Evolutionary conservation across 2,113 vertebrate genomes (phyloP), one percentile per base, ranked within the genome.

Genomic region (Progne subis): DNA sequence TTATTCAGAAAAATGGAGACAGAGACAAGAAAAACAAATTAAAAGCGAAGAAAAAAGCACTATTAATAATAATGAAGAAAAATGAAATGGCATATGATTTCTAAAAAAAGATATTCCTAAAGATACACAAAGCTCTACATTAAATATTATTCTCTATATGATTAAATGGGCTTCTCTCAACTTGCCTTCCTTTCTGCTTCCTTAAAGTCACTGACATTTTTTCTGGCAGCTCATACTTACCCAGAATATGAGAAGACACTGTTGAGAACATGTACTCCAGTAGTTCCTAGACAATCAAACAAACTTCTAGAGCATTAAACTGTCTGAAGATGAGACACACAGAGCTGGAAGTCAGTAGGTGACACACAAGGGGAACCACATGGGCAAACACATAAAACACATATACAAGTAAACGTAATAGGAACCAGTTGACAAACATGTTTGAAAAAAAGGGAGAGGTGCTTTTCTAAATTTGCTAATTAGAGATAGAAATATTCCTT

Each of bases 61-160:
- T 82, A 81, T 92, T 95, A 93, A 95, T 96, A 94, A 93, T 93
- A 93, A 85, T 61, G 75, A 93, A 87, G 65, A 87, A 91, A 86
- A 91, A 15, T 6, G 4, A 94, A 85, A 88, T 69, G 28, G 25
- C 46, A 26, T 80, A 75, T 87, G 37, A 49, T 79, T 87, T 85
- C 44, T 83, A 72, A 52, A 75, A 78, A 59, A 43, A 37, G 26
- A 74, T 60, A 61, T 34, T 83, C 39, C 49, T 61, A 50, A 18
- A 80, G 75, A 82, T 61, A 28, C 31, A 86, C 18, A 86, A 72
- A 56, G 24, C 8, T 65, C 50, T 92, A 46, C 46, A 77, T 90
- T 61, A 86, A 86, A 74, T 88, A 59, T 23, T 31, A 83, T 91
- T 77, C 39, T 77, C 43, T 7, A 4, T 86, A 70, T 57, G 37